A percentile compares a stretch with the other conserved stretches of the same genome.
Evolutionary conservation across 2,888 invertebrate species (phyloP).

Genomic region (Eristalinus aeneus): DNA sequence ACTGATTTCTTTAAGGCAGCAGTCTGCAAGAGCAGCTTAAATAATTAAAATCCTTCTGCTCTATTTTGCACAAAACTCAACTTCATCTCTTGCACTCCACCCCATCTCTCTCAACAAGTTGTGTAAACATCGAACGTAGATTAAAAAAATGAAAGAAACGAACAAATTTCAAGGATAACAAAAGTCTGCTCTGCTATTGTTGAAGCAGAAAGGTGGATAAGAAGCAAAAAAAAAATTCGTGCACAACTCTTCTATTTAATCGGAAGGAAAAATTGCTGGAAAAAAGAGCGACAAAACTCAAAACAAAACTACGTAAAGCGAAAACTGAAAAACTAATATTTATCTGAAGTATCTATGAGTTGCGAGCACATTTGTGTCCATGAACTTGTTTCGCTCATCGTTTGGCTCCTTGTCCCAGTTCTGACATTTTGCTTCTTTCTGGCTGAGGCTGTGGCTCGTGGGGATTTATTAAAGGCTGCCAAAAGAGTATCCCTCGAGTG

Average conservation of each 20-base stretch:
- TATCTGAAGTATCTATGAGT: slow-evolving; percentile 53
- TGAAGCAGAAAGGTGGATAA: slow-evolving; percentile 23
- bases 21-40: background rate
- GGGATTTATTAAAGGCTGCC: background rate
- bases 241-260: slow-evolving; percentile 62
- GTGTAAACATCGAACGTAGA: slow-evolving; percentile 31
- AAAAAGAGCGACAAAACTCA: background rate
- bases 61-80: background rate
- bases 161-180: slow-evolving; percentile 1
- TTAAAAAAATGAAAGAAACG: background rate
- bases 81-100: background rate
- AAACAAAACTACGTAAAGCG: slow-evolving; percentile 7
- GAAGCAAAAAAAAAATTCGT: slow-evolving; percentile 36
- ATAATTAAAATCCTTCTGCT: background rate
- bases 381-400: slow-evolving; percentile 53
- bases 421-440: background rate
- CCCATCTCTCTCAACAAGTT: slow-evolving; percentile 5
- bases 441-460: background rate
- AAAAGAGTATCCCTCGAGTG: background rate
- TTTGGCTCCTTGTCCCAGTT: slow-evolving; percentile 24
- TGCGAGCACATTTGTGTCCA: slow-evolving; percentile 37
- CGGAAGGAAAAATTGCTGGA: slow-evolving; percentile 40
- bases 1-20: background rate
- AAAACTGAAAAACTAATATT: slow-evolving; percentile 62
- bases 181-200: slow-evolving; percentile 41